Base-by-base conservation (phyloP, 2,113 vertebrate species). In the Hymenochirus boettgeri region DNA sequence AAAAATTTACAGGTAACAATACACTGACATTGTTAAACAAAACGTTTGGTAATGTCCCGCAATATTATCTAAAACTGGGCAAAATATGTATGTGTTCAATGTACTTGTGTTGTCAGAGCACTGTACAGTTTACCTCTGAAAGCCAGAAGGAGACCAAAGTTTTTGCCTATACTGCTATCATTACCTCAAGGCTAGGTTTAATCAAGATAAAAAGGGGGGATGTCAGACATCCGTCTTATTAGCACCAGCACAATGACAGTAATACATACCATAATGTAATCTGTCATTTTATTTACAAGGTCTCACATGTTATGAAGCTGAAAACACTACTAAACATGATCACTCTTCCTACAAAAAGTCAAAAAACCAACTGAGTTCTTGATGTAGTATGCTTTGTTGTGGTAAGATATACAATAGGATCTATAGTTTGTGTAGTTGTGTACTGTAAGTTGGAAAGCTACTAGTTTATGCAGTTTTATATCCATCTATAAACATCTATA, bases 261-360 rank as follows among this genome's bases (percentile, higher is more conserved):
- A 69, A 69, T 69, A 51, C 65, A 69, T 57, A 60, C 56, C 60
- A 60, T 69, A 47, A 60, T 60, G 42, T 25, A 53, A 60, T 69
- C 57, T 69, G 65, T 69, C 56, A 69, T 69, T 53, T 69, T 48
- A 45, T 33, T 35, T 47, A 59, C 46, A n/a, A 25, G 33, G 47
- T 53, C 53, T 27, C 47, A 29, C 50, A 35, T 59, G 57, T 53
- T 60, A 60, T 39, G 35, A 53, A 69, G 65, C 56, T 33, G 65
- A 69, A 67, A 59, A 60, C 56, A n/a, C 57, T 69, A 9, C 33
- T 23, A 60, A 69, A 69, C 47, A 60, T 60, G 65, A 69, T 69
- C 65, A 69, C 26, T 60, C 56, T 25, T 60, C 56, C 48, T 60
- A 67, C 46, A 15, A 55, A 21, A 60, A 57, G 60, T 46, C 65